Conservation (phyloP, 2,888 invertebrate species). For the Heliconius ismenius region DNA sequence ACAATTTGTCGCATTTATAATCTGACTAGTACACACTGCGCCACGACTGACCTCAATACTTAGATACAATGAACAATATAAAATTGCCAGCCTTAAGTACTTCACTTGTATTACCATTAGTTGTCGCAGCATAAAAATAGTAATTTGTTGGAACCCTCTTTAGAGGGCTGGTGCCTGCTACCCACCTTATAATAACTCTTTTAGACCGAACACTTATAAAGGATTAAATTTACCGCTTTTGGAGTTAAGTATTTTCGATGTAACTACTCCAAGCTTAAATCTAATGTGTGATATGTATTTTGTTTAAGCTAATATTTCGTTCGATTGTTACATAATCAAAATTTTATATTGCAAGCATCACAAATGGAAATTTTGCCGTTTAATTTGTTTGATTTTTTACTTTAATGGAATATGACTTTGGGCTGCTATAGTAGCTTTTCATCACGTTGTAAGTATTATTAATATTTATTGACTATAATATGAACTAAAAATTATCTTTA, state of each 20-base stretch:
- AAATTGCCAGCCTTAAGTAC: neutral
- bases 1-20: no score
- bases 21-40: no score
- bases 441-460: neutral
- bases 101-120: neutral
- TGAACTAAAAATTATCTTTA: neutral
- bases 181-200: neutral
- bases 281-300: neutral
- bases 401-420: neutral
- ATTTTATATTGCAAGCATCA: neutral
- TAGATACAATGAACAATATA: neutral
- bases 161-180: neutral
- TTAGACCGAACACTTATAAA: neutral
- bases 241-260: no score
- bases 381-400: neutral
- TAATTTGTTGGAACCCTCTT: conserved; percentile 2
- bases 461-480: neutral
- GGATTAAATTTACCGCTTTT: no score
- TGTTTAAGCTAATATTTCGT: neutral
- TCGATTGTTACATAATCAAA: neutral
- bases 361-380: neutral
- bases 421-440: neutral
- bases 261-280: neutral
- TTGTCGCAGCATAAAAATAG: neutral
- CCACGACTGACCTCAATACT: no score